Conservation (phyloP, 2,797 vertebrate species). For the Spinus olivaceus region DNA sequence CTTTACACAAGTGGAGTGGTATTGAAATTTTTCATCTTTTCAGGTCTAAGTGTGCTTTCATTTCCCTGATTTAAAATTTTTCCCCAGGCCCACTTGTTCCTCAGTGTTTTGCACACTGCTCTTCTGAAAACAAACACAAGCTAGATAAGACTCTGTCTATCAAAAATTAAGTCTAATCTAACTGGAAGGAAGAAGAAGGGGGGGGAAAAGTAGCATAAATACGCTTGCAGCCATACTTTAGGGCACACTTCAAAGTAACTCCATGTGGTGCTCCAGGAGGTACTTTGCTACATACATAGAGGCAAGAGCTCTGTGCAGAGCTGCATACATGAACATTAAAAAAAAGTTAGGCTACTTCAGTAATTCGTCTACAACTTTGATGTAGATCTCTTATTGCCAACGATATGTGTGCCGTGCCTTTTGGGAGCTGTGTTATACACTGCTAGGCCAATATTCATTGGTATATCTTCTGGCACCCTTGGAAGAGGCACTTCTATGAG, state of each 20-base stretch:
- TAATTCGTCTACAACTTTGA: constrained; percentile 40
- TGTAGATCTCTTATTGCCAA: background rate
- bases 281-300: background rate
- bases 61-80: background rate
- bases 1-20: background rate
- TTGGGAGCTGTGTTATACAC: constrained; percentile 25
- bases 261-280: background rate
- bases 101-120: background rate
- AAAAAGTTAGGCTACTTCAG: background rate
- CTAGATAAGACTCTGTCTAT: background rate
- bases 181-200: background rate
- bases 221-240: background rate
- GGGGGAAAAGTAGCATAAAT: background rate
- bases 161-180: background rate
- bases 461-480: background rate
- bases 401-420: background rate
- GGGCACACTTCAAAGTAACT: constrained; percentile 52
- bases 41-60: background rate
- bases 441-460: background rate
- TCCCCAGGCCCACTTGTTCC: background rate
- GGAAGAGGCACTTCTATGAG: background rate
- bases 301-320: background rate
- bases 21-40: background rate
- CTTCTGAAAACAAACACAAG: constrained; percentile 33
- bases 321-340: background rate